These are phyloP conservation scores for Lynx canadensis DNA, from an alignment of 2,113 vertebrate species.

Conservation along the genomic window DNA sequence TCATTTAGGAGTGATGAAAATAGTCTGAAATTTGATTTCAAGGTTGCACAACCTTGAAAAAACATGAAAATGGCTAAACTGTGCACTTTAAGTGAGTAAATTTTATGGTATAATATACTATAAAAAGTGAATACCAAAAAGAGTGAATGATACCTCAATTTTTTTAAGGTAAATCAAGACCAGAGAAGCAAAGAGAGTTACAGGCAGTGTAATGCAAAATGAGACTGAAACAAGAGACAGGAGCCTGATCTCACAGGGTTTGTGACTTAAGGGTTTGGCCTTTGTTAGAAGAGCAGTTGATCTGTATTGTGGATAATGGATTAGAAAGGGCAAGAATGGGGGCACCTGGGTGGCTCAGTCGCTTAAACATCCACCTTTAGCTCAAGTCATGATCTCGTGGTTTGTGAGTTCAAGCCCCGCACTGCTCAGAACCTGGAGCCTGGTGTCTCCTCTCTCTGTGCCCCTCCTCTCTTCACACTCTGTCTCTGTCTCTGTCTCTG, in stretches of 20 bases:
- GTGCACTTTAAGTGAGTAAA: background rate
- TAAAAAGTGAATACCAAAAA: slow-evolving; percentile 13
- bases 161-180: background rate
- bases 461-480: too few relatives aligned
- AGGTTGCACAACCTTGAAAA: background rate
- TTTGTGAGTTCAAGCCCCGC: too few relatives aligned
- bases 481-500: too few relatives aligned
- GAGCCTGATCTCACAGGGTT: background rate
- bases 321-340: background rate
- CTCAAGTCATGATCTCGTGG: too few relatives aligned
- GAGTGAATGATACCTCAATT: background rate
- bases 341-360: too few relatives aligned
- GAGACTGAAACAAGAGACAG: background rate
- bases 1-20: background rate
- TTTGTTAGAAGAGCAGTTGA: background rate
- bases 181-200: background rate
- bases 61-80: background rate
- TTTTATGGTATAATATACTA: background rate
- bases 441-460: too few relatives aligned
- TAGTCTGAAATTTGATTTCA: background rate
- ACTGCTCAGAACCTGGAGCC: too few relatives aligned
- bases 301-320: background rate
- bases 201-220: background rate
- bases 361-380: too few relatives aligned
- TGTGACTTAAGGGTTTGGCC: background rate